Base-by-base conservation (phyloP, 2,888 invertebrate genomes). In the Eupithecia subfuscata region DNA sequence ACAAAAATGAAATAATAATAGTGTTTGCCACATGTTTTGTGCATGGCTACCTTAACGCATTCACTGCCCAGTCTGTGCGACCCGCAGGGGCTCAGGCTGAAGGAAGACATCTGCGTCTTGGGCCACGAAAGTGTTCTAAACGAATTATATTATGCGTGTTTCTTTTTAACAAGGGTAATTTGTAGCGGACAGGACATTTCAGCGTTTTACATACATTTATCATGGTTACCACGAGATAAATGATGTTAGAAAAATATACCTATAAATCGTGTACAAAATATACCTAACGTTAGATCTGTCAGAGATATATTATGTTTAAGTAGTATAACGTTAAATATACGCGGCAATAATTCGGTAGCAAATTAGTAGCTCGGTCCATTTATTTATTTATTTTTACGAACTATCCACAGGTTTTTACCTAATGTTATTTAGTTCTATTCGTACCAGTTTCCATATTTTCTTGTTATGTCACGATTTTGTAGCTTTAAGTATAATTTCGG, bases 171-270 rank as follows among this genome's bases (percentile, higher is more conserved):
- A n/a, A 14, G 60, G 25, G 12, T 60, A 14, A 60, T 25, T 60
- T 60, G 60, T 60, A 56, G 22, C n/a, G 3, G 60, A 25, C 60
- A 60, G 25, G 14, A 60, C 25, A 60, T 60, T n/a, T 60, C 60
- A 60, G 22, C 22, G n/a, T 22, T 60, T 25, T 25, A 14, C 22
- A 25, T 25, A 25, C 14, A 60, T 60, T 60, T 60, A 25, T 60
- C 60, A 25, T 60, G 60, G 60, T 60, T 60, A 60, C 25, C 60
- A 14, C 12, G 60, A 60, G 25, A 60, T 60, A 60, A 60, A 60
- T 60, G 22, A 56, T 56, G 25, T 25, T 60, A 60, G 60, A 14
- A 25, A 25, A 60, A 60, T 60, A 60, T 60, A 60, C 60, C 5
- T 25, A 25, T 60, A 60, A 3, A 60, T 25, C 0, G 6, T 60